These are phyloP conservation scores for Peromyscus leucopus DNA, from an alignment of 2,113 vertebrate species.

Conservation along the genomic window DNA sequence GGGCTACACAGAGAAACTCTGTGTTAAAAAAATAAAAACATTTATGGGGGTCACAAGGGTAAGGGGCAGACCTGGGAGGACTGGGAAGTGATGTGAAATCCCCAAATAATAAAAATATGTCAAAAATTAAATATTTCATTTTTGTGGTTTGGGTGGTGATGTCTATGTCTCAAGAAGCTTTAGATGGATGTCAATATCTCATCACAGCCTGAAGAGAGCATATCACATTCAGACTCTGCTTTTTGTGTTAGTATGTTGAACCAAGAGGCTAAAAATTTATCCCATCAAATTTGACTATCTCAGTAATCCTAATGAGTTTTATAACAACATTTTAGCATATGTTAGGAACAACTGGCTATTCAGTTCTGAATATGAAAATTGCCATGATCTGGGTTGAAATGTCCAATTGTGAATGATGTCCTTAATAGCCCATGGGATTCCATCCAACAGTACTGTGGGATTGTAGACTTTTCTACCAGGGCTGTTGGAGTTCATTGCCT, in stretches of 20 bases:
- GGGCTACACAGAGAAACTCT: neutral
- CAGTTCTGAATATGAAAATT: slow-evolving; percentile 43
- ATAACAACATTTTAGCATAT: neutral
- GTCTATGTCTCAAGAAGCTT: neutral
- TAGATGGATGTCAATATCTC: neutral
- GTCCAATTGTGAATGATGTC: neutral
- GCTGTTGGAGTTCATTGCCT: neutral
- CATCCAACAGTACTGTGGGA: neutral
- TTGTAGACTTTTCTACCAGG: neutral
- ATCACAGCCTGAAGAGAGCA: neutral
- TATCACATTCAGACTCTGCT: neutral
- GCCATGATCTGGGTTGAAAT: slow-evolving; percentile 38
- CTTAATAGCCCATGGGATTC: neutral
- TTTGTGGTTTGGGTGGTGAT: slow-evolving; percentile 28
- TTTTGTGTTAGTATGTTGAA: slow-evolving; percentile 27
- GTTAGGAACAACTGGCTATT: neutral
- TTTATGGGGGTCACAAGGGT: neutral
- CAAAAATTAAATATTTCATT: neutral
- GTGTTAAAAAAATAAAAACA: neutral
- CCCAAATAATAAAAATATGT: neutral
- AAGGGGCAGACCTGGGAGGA: neutral
- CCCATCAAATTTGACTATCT: neutral
- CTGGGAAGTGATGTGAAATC: neutral
- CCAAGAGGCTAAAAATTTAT: slow-evolving; percentile 38
- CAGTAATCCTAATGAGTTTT: neutral